Conservation (phyloP, 2,888 invertebrate species). For the Vanessa cardui region DNA sequence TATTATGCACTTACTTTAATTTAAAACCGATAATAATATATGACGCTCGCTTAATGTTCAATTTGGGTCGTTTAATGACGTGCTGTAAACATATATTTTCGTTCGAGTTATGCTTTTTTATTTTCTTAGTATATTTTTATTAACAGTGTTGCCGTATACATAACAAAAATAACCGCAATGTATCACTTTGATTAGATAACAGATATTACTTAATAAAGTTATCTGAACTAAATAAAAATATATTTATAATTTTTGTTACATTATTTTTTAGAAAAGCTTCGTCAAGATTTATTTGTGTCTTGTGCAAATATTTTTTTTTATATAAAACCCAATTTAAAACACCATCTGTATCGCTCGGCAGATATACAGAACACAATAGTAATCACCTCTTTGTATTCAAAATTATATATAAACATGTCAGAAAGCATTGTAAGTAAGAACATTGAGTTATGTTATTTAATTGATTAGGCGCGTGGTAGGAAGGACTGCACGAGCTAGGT, state of each 20-base stretch:
- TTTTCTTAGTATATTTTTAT: too few relatives aligned
- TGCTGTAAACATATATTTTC: background rate
- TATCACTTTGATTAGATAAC: background rate
- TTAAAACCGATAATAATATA: conserved; percentile 26
- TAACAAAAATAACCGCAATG: background rate
- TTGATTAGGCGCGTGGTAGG: conserved; percentile 49
- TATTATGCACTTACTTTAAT: conserved; percentile 22
- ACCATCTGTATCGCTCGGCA: too few relatives aligned
- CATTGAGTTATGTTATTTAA: conserved; percentile 31
- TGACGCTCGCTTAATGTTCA: conserved; percentile 9
- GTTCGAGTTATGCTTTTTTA: background rate
- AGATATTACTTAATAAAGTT: background rate
- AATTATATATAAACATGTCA: conserved; percentile 2
- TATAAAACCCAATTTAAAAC: too few relatives aligned
- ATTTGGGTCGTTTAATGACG: conserved; percentile 13
- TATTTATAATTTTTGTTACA: too few relatives aligned
- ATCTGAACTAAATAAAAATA: background rate
- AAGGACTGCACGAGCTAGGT: conserved; percentile 43
- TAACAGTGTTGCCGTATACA: background rate
- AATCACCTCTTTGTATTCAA: background rate
- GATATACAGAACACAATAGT: background rate
- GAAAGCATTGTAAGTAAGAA: conserved; percentile 3
- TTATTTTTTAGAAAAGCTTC: too few relatives aligned
- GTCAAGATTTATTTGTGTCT: too few relatives aligned
- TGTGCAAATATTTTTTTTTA: too few relatives aligned